These are phyloP conservation scores for Amorpha juglandis DNA, from an alignment of 2,888 invertebrate species.

Conservation along the genomic window DNA sequence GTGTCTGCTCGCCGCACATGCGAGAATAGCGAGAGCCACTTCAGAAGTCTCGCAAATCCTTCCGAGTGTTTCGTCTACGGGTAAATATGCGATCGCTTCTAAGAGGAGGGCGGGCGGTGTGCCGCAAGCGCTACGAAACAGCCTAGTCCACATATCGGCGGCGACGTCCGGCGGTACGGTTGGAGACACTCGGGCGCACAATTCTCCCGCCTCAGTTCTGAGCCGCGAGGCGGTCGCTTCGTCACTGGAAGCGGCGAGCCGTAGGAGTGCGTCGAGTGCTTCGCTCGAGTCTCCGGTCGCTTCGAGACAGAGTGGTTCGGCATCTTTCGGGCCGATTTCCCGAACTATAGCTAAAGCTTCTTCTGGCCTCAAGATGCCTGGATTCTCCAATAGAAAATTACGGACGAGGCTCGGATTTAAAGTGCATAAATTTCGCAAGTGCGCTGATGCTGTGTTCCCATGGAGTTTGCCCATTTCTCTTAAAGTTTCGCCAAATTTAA, in stretches of 20 bases:
- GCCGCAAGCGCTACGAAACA: constrained; percentile 49
- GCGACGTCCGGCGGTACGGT: constrained; percentile 53
- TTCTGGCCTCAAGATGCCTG: constrained; percentile 70
- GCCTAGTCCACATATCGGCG: constrained; percentile 61
- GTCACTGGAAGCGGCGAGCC: constrained; percentile 44
- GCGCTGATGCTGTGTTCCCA: constrained; percentile 59
- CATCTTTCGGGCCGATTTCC: constrained; percentile 56
- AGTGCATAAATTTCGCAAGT: constrained; percentile 62
- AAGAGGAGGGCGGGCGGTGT: constrained; percentile 60
- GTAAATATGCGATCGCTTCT: constrained; percentile 65
- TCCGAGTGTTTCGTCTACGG: constrained; percentile 56
- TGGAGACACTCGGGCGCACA: constrained; percentile 62
- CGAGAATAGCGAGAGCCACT: constrained; percentile 54
- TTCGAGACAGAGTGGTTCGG: constrained; percentile 72
- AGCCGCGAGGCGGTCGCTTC: constrained; percentile 42
- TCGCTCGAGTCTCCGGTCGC: constrained; percentile 68
- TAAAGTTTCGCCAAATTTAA: constrained; percentile 54
- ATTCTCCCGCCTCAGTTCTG: constrained; percentile 55
- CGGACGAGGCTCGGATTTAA: constrained; percentile 55
- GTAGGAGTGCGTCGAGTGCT: constrained; percentile 64
- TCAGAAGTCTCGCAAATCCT: constrained; percentile 52
- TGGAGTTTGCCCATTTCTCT: constrained; percentile 45
- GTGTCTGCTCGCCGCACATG: constrained; percentile 48
- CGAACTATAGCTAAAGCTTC: constrained; percentile 65
- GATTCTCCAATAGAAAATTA: constrained; percentile 58